A percentile compares a stretch with the other conserved stretches of the same genome.
Conservation (phyloP, 2,797 vertebrate genomes). For the Sandelia bainsii region DNA sequence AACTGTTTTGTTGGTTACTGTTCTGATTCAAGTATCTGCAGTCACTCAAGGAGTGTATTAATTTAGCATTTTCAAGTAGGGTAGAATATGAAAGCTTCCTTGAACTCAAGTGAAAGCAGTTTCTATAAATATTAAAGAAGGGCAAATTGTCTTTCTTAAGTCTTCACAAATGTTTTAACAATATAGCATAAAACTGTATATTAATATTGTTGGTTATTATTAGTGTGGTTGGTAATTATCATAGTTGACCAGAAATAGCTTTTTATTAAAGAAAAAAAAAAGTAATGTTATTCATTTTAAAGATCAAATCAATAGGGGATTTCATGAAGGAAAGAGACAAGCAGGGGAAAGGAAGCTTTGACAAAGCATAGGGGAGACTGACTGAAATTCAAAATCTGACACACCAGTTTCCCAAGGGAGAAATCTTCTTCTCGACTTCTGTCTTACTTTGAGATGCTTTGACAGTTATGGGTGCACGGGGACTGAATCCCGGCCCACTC, state of each 20-base stretch:
- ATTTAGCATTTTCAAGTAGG: neutral
- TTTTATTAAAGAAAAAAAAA: too few species aligned
- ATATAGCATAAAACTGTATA: neutral
- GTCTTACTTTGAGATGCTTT: conserved; percentile 48
- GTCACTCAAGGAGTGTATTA: neutral
- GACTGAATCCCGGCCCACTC: conserved; percentile 38
- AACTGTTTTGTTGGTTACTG: too few species aligned
- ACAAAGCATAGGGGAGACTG: conserved; percentile 26
- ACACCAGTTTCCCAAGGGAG: conserved; percentile 28
- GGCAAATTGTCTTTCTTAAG: neutral
- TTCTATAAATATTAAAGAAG: neutral
- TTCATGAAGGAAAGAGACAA: neutral
- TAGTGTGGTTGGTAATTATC: neutral
- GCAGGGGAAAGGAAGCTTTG: conserved; percentile 16
- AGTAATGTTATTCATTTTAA: neutral
- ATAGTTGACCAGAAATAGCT: neutral
- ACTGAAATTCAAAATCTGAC: conserved; percentile 51
- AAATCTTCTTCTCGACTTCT: conserved; percentile 30
- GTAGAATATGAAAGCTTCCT: neutral
- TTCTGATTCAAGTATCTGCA: neutral
- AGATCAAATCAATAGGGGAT: neutral
- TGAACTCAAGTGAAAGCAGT: neutral
- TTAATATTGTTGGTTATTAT: neutral
- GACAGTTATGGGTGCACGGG: conserved; percentile 62
- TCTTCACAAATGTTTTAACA: neutral